These are phyloP conservation scores for Mormyrops attenuatus DNA, from an alignment of 2,797 vertebrate species.

Conservation along the genomic window DNA sequence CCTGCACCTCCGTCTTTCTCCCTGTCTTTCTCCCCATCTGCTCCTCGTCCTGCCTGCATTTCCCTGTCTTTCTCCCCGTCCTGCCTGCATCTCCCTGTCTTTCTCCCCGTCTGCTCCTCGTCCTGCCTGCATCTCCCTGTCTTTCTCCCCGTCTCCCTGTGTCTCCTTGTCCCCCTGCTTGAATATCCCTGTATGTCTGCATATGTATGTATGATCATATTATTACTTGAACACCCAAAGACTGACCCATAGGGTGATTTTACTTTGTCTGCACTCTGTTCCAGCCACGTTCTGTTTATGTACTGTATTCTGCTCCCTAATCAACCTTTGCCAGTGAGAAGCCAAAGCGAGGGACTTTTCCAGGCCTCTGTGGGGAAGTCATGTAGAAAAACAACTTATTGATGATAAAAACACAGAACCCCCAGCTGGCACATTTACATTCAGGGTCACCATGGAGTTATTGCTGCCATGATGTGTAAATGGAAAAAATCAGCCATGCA, in stretches of 20 bases:
- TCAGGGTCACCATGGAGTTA: neutral
- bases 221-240: neutral
- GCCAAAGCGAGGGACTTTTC: neutral
- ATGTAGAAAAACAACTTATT: neutral
- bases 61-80: too few species aligned
- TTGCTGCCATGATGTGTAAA: conserved; percentile 12
- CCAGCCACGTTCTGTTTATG: neutral
- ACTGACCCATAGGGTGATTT: neutral
- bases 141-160: neutral
- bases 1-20: too few species aligned
- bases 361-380: neutral
- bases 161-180: neutral
- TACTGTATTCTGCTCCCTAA: neutral
- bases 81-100: too few species aligned
- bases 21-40: too few species aligned
- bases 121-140: neutral
- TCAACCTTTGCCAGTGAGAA: neutral
- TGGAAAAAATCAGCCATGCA: neutral
- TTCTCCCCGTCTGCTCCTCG: neutral
- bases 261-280: neutral
- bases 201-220: neutral
- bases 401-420: neutral
- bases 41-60: too few species aligned
- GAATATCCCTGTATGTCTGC: neutral
- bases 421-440: neutral